phyloP scores from a whole-genome alignment of 2,888 invertebrate species.

The Arctia plantaginis region DNA sequence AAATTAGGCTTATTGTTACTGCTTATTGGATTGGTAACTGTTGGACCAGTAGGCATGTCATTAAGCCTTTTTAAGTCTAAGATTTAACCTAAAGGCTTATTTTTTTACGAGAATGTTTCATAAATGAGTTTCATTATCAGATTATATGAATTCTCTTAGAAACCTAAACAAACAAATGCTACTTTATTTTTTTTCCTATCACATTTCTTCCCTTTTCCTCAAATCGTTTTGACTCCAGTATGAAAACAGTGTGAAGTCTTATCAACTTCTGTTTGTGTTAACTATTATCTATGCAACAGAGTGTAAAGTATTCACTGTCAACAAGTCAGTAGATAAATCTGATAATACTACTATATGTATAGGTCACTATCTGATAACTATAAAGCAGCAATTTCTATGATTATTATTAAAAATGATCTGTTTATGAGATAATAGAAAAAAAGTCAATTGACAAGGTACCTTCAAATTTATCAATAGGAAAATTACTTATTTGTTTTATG shows the following conservation, averaged over 20 bases:
- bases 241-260: neutral
- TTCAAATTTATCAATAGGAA: neutral
- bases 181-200: neutral
- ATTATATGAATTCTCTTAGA: neutral
- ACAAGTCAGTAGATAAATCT: constrained; percentile 9
- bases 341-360: neutral
- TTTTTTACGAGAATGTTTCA: neutral
- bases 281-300: neutral
- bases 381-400: neutral
- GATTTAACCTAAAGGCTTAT: too few species aligned
- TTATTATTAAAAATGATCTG: neutral
- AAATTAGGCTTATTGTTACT: too few species aligned
- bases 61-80: too few species aligned
- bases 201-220: neutral
- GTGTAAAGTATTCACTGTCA: constrained; percentile 3
- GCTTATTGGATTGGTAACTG: neutral
- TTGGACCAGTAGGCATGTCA: neutral
- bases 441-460: too few species aligned
- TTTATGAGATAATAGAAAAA: too few species aligned
- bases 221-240: neutral
- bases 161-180: neutral
- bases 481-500: neutral
- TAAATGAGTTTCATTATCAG: neutral
- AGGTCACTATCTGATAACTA: neutral
- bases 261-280: neutral